These are phyloP conservation scores for Columba janthina DNA, from an alignment of 2,113 vertebrate species.

Conservation along the genomic window DNA sequence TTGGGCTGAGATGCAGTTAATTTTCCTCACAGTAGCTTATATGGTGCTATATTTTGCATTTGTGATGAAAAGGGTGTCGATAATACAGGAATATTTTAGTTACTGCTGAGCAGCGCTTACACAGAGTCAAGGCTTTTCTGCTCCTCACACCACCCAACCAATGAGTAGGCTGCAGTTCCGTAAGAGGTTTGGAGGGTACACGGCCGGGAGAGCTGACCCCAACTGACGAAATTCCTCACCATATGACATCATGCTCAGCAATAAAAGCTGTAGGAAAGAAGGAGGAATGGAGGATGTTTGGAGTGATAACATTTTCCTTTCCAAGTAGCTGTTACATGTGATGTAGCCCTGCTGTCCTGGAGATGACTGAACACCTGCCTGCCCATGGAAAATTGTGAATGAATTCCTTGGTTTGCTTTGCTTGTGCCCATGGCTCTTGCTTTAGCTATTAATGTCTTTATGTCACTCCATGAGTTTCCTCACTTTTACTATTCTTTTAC, in stretches of 20 bases:
- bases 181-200: not conserved
- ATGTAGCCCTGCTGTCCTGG: not conserved
- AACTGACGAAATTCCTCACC: rapidly evolving
- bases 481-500: not conserved
- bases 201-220: not conserved
- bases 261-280: not conserved
- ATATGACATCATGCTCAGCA: not conserved
- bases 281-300: rapidly evolving
- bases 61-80: not conserved
- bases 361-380: not conserved
- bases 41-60: not conserved
- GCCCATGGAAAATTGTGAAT: rapidly evolving
- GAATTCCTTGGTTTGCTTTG: not conserved
- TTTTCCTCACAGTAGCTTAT: not conserved
- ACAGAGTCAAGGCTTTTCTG: not conserved
- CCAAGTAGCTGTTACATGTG: rapidly evolving
- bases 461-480: rapidly evolving
- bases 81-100: not conserved
- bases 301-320: not conserved
- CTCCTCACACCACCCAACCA: not conserved
- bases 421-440: rapidly evolving
- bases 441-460: not conserved
- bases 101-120: not conserved
- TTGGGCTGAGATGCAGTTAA: not conserved
- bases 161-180: too few species aligned